A percentile compares a stretch with the other conserved stretches of the same genome.
phyloP scores from a whole-genome alignment of 2,888 invertebrate genomes.

The Cerastoderma edule region DNA sequence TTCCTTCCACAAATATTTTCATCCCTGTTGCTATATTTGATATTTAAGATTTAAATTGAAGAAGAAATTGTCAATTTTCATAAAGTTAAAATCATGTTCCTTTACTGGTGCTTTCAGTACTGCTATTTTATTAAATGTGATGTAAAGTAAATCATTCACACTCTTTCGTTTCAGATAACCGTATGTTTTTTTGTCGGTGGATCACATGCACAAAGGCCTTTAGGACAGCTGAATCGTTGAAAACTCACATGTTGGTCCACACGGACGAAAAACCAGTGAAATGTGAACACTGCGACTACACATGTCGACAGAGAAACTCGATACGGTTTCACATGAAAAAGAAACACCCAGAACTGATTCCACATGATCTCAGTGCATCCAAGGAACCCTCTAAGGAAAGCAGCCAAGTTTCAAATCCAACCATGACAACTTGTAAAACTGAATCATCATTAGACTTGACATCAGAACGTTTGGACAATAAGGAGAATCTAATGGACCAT shows the following conservation, averaged over 20 bases:
- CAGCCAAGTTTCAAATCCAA: constrained; percentile 14
- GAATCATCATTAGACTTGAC: too few species aligned
- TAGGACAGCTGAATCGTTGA: constrained; percentile 81
- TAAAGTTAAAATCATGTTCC: too few species aligned
- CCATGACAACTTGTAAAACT: constrained; percentile 22
- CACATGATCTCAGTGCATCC: constrained; percentile 33
- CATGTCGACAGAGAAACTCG: constrained; percentile 81
- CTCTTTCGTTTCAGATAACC: constrained; percentile 82
- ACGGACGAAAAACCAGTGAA: constrained; percentile 81
- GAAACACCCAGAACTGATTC: constrained; percentile 57
- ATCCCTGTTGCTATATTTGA: too few species aligned
- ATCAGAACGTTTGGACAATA: constrained; percentile 1
- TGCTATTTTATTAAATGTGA: too few species aligned
- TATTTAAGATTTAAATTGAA: too few species aligned
- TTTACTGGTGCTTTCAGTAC: too few species aligned
- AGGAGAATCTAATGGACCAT: constrained; percentile 1
- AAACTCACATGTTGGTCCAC: constrained; percentile 81
- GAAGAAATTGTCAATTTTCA: too few species aligned
- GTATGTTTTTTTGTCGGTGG: constrained; percentile 80
- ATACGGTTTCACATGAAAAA: constrained; percentile 79
- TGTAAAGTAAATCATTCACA: too few species aligned
- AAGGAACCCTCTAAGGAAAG: constrained; percentile 10
- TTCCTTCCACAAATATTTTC: too few species aligned
- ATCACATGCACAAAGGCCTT: constrained; percentile 82
- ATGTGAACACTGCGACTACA: constrained; percentile 81